These are phyloP conservation scores for Zalophus californianus DNA, from an alignment of 2,797 vertebrate species.

Conservation along the genomic window DNA sequence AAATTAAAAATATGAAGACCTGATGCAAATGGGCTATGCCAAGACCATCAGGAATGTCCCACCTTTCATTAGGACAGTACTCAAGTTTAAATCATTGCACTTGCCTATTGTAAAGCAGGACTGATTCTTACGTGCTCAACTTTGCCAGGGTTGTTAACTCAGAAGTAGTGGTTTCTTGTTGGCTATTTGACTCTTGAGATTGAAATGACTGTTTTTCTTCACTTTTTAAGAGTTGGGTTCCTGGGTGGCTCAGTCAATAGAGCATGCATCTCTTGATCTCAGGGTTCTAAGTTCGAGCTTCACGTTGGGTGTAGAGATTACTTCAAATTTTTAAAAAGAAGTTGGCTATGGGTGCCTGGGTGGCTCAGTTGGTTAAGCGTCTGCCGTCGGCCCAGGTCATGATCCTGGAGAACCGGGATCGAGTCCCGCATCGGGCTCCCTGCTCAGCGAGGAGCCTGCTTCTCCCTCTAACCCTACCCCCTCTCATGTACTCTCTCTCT, in stretches of 20 bases:
- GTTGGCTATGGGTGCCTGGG: not conserved
- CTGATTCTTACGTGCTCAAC: not conserved
- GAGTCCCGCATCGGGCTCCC: too few species aligned
- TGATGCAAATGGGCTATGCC: not conserved
- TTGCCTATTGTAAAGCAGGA: not conserved
- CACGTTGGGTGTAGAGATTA: not conserved
- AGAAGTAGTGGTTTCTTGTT: not conserved
- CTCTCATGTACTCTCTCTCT: too few species aligned
- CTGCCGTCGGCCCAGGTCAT: too few species aligned
- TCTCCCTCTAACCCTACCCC: too few species aligned
- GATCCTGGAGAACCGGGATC: too few species aligned
- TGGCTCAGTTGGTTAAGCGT: too few species aligned
- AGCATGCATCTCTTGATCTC: not conserved
- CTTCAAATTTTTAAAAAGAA: not conserved
- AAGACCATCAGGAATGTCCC: not conserved
- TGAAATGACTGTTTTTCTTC: not conserved
- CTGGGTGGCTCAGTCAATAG: not conserved
- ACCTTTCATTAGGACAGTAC: not conserved
- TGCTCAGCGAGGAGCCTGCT: too few species aligned
- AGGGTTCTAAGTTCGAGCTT: not conserved
- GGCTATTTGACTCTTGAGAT: not conserved
- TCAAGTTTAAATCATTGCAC: not conserved
- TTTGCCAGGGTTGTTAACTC: not conserved
- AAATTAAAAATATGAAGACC: not conserved
- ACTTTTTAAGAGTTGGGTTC: not conserved